Conservation (phyloP, 2,113 vertebrate genomes). For the Colossoma macropomum region DNA sequence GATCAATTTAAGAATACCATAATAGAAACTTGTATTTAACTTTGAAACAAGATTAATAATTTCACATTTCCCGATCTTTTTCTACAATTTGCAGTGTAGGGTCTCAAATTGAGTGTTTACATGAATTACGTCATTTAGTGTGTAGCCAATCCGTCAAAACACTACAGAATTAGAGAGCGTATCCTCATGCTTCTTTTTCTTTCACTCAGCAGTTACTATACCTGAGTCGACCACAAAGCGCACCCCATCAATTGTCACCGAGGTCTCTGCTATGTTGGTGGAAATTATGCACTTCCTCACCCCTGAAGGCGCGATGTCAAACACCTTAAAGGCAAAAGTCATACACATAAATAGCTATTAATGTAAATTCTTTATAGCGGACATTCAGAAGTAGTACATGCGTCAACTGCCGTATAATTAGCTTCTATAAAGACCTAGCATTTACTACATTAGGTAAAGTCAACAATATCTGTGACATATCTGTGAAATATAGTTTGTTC, state of each 20-base stretch:
- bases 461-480: not conserved
- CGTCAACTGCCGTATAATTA: not conserved
- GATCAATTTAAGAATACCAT: too few species aligned
- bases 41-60: too few species aligned
- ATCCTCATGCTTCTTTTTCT: not conserved
- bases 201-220: slow-evolving; percentile 55
- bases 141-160: too few species aligned
- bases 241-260: slow-evolving; percentile 92
- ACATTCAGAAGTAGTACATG: not conserved
- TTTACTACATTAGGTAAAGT: not conserved
- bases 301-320: slow-evolving; percentile 85
- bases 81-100: too few species aligned
- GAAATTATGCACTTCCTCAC: slow-evolving; percentile 93
- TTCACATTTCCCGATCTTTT: too few species aligned
- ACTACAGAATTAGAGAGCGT: not conserved
- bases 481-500: not conserved
- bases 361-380: not conserved
- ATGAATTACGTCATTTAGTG: too few species aligned
- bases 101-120: too few species aligned
- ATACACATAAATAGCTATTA: not conserved
- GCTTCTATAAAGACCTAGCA: too few species aligned
- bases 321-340: slow-evolving; percentile 78
- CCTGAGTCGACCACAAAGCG: slow-evolving; percentile 92
- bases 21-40: too few species aligned
- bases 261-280: slow-evolving; percentile 94